Evolutionary conservation across 2,888 invertebrate species (phyloP), one percentile per base, ranked within the genome.

Genomic region (Exephanes ischioxanthus): DNA sequence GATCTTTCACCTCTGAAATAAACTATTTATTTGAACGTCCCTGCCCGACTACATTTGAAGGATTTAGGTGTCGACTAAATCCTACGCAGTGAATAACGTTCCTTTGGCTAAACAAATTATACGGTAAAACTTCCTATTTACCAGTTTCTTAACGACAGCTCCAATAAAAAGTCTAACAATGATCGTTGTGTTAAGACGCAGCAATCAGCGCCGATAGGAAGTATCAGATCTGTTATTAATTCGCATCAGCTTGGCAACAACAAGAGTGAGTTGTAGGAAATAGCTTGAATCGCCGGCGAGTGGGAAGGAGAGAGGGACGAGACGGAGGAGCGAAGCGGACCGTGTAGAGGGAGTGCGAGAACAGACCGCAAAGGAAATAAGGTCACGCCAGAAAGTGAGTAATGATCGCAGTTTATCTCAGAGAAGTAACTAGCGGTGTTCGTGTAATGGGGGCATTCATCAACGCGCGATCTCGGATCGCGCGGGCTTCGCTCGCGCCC

Each of bases 371-470:
- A 88, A 89, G 90, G 90, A 91, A 92, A 93, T 93, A 92, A 93
- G 93, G 93, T 93, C 93, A 93, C 91, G 92, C 91, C 91, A 91
- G 91, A 92, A 92, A 93, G 93, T 93, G 93, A 93, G 92, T 93
- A 93, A 93, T 92, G 93, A 93, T 91, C 91, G 92, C 91, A 92
- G 93, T 93, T 93, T 93, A 93, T 93, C 93, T 92, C 91, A 89
- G 92, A 90, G 92, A 92, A 93, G 92, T 93, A 93, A 93, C 93
- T 93, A 93, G 93, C 92, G 91, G 92, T 93, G 93, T 92, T 93
- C 93, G 92, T 92, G 93, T 93, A 93, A 93, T 93, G 93, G 92
- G 91, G 90, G 92, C 93, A 93, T 93, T 93, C 93, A 93, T 93
- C 93, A 93, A 91, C 92, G 91, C 92, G 90, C 91, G 92, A 92